Base-by-base conservation (phyloP, 2,888 invertebrate genomes). In the Volucella inanis region DNA sequence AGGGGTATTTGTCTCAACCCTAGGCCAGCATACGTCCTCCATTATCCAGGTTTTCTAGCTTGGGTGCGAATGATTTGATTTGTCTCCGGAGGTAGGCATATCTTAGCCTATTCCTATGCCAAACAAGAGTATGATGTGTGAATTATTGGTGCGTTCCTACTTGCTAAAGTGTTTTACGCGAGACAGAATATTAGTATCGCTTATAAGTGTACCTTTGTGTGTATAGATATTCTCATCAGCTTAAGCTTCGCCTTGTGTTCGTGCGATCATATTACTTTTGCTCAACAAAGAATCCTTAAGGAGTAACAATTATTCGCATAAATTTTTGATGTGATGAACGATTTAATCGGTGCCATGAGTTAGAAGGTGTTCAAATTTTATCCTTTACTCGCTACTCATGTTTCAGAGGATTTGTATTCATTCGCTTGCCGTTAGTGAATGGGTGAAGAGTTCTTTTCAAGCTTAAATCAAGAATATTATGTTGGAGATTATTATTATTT, bases 41-140 rank as follows among this genome's bases (percentile, higher is more conserved):
- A 52, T 64, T 47, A 62, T 39, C 57, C 57, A 71, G 62, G 79
- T 62, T 38, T 55, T 43, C n/a, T 18, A 14, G 38, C 12, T 39
- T 50, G 75, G 67, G 57, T 80, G 70, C 61, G 57, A 75, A 76
- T 80, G 62, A 85, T 64, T 71, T 81, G 71, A 81, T 77, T 79
- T 71, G 70, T 68, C 49, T 52, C n/a, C 14, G 31, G 11, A 41
- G 12, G 12, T 52, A 50, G 38, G 22, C 55, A 55, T 41, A 65
- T 54, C 39, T 65, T 45, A 8, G 0, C 0, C 4, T 6, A 31
- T 31, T 31, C 6, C 4, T 6, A 31, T 31, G 4, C 6, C 1
- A 6, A 31, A 31, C 31, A 14, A 15, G 31, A 14, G 43, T 12
- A 62, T 52, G 50, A 65, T 71, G 70, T 71, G 78, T 50, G 61